These are phyloP conservation scores for Dendrophyllia cribrosa DNA, from an alignment of 64 coral and sea anemone species.

Conservation along the genomic window DNA sequence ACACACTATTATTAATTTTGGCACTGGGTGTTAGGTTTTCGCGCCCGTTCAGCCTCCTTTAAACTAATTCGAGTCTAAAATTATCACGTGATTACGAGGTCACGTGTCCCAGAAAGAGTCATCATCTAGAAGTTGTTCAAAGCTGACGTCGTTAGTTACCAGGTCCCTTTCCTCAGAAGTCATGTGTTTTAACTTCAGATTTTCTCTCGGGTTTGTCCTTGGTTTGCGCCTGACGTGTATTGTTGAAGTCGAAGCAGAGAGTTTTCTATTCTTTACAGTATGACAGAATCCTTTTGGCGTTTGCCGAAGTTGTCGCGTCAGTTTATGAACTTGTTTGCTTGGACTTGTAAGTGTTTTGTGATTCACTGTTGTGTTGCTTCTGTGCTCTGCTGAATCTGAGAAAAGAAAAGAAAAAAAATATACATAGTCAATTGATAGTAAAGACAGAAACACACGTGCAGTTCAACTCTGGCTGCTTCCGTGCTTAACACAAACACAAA, in stretches of 20 bases:
- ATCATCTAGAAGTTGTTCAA: slow-evolving; percentile 12
- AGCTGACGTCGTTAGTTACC: not conserved
- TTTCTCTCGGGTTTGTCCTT: not conserved
- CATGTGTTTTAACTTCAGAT: not conserved
- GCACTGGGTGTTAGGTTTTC: no score
- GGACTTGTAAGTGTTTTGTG: not conserved
- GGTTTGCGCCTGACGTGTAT: not conserved
- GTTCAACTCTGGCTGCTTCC: no score
- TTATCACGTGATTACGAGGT: not conserved
- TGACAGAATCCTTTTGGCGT: slow-evolving; percentile 35
- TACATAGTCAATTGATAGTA: not conserved
- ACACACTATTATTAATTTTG: no score
- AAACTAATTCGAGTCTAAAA: no score
- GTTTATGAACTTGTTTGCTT: not conserved
- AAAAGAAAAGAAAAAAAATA: not conserved
- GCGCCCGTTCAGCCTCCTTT: no score
- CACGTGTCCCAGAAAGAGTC: slow-evolving; percentile 20
- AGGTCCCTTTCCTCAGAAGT: not conserved
- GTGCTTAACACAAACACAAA: no score
- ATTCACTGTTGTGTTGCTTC: not conserved
- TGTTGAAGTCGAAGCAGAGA: not conserved
- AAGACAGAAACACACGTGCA: no score
- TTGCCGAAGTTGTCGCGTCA: slow-evolving; percentile 8
- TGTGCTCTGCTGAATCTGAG: not conserved
- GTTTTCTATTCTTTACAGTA: not conserved